A percentile compares a stretch with the other conserved stretches of the same genome.
Evolutionary conservation across 2,797 vertebrate genomes (phyloP).

Genomic region (Fistularia tabacaria): DNA sequence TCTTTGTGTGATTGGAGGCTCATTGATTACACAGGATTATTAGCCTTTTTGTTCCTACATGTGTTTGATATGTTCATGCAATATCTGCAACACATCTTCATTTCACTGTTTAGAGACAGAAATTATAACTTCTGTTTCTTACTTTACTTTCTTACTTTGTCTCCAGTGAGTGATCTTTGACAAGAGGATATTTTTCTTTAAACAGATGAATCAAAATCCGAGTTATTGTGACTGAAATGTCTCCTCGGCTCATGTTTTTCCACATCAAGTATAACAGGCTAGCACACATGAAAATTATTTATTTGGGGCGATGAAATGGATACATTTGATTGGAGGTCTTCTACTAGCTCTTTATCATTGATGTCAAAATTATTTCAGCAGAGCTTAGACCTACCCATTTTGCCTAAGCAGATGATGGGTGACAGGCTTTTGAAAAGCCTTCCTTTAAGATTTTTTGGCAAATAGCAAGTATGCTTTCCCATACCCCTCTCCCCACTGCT

Average conservation of each 20-base stretch:
- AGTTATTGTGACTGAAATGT: too few species aligned
- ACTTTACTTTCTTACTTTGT: too few species aligned
- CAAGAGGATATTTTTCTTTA: background rate
- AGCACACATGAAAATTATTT: too few species aligned
- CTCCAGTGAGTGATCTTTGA: too few species aligned
- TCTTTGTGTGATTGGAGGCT: too few species aligned
- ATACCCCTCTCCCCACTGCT: background rate
- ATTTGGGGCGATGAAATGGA: too few species aligned
- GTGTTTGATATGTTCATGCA: background rate
- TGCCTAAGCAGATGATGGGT: slow-evolving; percentile 24
- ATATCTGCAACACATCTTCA: background rate
- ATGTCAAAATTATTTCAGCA: too few species aligned
- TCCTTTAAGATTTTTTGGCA: background rate
- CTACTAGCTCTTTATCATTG: too few species aligned
- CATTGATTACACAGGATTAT: background rate
- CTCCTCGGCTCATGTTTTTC: too few species aligned
- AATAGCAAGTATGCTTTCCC: slow-evolving; percentile 10
- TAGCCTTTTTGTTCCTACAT: background rate
- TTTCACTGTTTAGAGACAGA: background rate
- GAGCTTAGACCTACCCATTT: slow-evolving; percentile 34
- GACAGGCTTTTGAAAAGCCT: slow-evolving; percentile 29
- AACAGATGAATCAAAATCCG: background rate
- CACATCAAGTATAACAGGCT: too few species aligned
- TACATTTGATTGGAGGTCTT: slow-evolving; percentile 12
- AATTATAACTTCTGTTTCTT: too few species aligned